Evolutionary conservation across 2,888 invertebrate species (phyloP).

Genomic region (Ypsolopha sequella): DNA sequence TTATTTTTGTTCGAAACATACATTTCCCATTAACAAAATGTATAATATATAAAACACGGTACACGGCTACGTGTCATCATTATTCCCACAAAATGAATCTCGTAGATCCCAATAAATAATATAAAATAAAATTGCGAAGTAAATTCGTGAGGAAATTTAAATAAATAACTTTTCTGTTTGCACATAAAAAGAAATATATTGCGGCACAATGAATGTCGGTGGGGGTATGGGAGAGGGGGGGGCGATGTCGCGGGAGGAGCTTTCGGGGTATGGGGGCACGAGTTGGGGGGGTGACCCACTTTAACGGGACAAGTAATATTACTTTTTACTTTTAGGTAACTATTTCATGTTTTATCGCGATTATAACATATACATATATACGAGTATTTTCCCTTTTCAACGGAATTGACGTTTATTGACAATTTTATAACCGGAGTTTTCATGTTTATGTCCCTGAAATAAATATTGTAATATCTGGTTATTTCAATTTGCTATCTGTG

Average conservation of each 20-base stretch:
- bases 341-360: slow-evolving; percentile 68
- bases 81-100: too few relatives aligned
- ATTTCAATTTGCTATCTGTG: not conserved
- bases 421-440: not conserved
- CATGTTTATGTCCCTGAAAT: not conserved
- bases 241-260: slow-evolving; percentile 36
- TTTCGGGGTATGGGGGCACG: slow-evolving; percentile 20
- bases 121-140: slow-evolving; percentile 70
- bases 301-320: slow-evolving; percentile 72
- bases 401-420: slow-evolving; percentile 1
- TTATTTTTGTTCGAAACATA: too few relatives aligned
- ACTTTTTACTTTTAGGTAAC: slow-evolving; percentile 72
- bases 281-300: slow-evolving; percentile 65
- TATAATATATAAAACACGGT: too few relatives aligned
- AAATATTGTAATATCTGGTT: not conserved
- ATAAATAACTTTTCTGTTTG: slow-evolving; percentile 72
- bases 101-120: slow-evolving; percentile 5
- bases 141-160: slow-evolving; percentile 72
- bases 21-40: too few relatives aligned
- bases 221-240: slow-evolving; percentile 44
- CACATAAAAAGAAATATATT: slow-evolving; percentile 72
- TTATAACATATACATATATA: slow-evolving; percentile 39
- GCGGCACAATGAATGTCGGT: slow-evolving; percentile 70
- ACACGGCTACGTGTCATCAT: too few relatives aligned
- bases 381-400: not conserved